Evolutionary conservation across 2,113 vertebrate species (phyloP).

Genomic region (Formicarius rufipectus): DNA sequence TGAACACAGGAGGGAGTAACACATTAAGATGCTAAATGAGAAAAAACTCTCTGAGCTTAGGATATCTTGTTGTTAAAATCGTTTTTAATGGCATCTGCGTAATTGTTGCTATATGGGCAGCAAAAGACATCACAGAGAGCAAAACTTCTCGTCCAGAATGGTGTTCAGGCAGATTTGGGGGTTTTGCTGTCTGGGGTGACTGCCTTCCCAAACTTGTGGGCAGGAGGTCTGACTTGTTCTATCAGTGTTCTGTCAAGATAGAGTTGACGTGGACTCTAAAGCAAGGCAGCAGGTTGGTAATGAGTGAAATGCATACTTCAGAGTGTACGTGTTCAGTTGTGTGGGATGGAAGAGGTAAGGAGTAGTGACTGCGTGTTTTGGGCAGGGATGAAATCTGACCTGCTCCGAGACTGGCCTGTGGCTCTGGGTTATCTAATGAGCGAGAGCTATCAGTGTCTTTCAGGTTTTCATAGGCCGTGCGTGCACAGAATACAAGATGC

Average conservation of each 20-base stretch:
- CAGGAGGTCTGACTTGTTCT: not conserved
- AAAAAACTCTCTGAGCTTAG: not conserved
- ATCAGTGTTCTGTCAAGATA: not conserved
- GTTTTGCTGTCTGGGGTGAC: not conserved
- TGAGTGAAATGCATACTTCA: accelerated
- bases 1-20: not conserved
- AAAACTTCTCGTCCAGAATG: accelerated
- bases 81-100: not conserved
- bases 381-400: not conserved
- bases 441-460: not conserved
- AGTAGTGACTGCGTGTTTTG: not conserved
- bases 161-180: not conserved
- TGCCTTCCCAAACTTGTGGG: not conserved
- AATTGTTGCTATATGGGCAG: not conserved
- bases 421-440: not conserved
- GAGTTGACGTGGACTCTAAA: not conserved
- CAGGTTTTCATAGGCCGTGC: not conserved
- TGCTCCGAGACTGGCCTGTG: not conserved
- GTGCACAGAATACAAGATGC: not conserved
- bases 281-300: not conserved
- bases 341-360: not conserved
- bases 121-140: not conserved
- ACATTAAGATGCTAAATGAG: not conserved
- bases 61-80: not conserved
- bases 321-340: not conserved